Percentiles rank a stretch among this genome's conserved stretches.
phyloP scores from a whole-genome alignment of 2,113 vertebrate genomes.

The Aspiorhynchus laticeps region DNA sequence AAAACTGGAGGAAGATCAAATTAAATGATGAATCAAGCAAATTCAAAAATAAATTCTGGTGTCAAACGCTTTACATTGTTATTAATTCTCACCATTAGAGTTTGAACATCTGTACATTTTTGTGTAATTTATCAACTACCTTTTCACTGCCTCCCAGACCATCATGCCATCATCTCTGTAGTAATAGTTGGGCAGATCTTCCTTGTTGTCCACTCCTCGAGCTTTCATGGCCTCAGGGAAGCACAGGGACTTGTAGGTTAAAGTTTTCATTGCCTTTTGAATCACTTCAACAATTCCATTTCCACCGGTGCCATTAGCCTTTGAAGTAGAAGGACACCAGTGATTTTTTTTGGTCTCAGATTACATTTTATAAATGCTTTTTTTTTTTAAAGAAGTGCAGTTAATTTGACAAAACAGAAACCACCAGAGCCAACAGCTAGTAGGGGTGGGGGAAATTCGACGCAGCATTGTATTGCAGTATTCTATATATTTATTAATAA shows the following conservation, averaged over 20 bases:
- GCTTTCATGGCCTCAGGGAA: constrained; percentile 70
- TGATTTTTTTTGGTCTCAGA: not conserved
- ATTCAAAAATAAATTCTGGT: not conserved
- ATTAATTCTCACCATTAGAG: not conserved
- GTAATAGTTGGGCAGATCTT: constrained; percentile 68
- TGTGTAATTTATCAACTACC: constrained; percentile 47
- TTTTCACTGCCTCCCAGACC: constrained; percentile 71
- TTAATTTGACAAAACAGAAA: no score
- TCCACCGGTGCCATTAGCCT: not conserved
- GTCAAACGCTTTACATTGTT: not conserved
- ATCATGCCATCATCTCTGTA: constrained; percentile 73
- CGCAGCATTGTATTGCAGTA: no score
- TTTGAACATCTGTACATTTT: not conserved
- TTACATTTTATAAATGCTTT: no score
- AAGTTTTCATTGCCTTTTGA: not conserved
- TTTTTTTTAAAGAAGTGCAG: no score
- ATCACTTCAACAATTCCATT: not conserved
- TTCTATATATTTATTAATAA: no score
- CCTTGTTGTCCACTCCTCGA: constrained; percentile 59
- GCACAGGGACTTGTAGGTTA: constrained; percentile 68
- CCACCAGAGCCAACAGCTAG: no score
- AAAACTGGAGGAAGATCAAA: constrained; percentile 76
- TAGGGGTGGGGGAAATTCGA: no score
- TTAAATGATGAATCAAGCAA: not conserved
- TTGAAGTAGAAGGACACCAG: not conserved